Evolutionary conservation across 2,113 vertebrate species (phyloP).

Genomic region (Menidia beryllina): DNA sequence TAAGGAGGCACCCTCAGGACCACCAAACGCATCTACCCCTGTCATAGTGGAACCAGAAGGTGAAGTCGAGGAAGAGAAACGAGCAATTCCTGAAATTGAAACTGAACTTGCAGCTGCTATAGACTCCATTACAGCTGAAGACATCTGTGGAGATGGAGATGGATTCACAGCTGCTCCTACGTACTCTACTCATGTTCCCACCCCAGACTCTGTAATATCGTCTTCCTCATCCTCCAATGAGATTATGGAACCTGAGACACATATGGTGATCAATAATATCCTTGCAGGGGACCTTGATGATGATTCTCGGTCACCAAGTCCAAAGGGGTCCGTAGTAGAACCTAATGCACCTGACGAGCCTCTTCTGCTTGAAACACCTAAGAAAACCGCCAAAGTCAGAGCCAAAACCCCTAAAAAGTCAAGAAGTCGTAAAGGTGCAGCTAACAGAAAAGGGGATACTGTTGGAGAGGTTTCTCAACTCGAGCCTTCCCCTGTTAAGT

Average conservation of each 20-base stretch:
- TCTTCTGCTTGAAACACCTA: slow-evolving; percentile 79
- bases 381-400: slow-evolving; percentile 87
- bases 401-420: slow-evolving; percentile 86
- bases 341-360: slow-evolving; percentile 71
- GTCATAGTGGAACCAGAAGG: slow-evolving; percentile 66
- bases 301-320: slow-evolving; percentile 50
- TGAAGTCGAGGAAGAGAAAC: slow-evolving; percentile 89
- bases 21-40: slow-evolving; percentile 78
- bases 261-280: slow-evolving; percentile 85
- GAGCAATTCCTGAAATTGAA: slow-evolving; percentile 91
- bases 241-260: slow-evolving; percentile 86
- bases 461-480: slow-evolving; percentile 73
- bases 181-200: slow-evolving; percentile 80
- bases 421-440: slow-evolving; percentile 83
- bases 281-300: slow-evolving; percentile 76
- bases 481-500: slow-evolving; percentile 74
- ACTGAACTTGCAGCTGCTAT: slow-evolving; percentile 97
- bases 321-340: slow-evolving; percentile 43
- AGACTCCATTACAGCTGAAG: slow-evolving; percentile 94
- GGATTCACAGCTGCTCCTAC: slow-evolving; percentile 84
- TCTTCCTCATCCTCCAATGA: slow-evolving; percentile 80
- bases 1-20: slow-evolving; percentile 83
- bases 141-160: slow-evolving; percentile 88
- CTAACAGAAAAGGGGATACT: slow-evolving; percentile 77
- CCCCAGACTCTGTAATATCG: slow-evolving; percentile 78